Conservation (phyloP, 2,797 vertebrate species). For the Sebastiscus albofasciatus region DNA sequence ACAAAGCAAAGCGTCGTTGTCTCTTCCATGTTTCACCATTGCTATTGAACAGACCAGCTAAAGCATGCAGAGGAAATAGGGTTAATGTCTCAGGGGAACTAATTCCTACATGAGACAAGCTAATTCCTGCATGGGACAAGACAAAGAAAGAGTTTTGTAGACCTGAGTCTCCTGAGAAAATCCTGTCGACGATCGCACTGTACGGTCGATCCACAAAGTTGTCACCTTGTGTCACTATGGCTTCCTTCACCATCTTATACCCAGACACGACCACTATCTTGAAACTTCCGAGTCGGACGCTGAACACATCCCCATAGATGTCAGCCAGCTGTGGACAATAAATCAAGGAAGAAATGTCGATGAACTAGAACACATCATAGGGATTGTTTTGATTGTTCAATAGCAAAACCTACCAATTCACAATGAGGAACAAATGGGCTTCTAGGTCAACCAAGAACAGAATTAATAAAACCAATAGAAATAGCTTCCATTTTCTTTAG, state of each 20-base stretch:
- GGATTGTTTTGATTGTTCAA: not conserved
- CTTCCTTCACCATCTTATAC: conserved; percentile 82
- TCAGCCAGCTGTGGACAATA: conserved; percentile 68
- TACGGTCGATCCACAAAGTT: conserved; percentile 78
- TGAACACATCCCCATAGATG: conserved; percentile 81
- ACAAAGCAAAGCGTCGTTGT: conserved; percentile 73
- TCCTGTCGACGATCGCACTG: rapidly evolving
- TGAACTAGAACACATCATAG: not conserved
- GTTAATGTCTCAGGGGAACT: not conserved
- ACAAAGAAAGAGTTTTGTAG: not conserved
- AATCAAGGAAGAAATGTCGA: not conserved
- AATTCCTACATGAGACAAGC: not conserved
- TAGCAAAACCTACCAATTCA: not conserved
- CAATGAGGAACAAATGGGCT: not conserved
- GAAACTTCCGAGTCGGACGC: conserved; percentile 17
- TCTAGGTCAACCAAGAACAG: not conserved
- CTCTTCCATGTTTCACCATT: conserved; percentile 71
- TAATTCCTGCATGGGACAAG: not conserved
- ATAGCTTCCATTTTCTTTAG: not conserved
- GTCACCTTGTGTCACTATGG: conserved; percentile 79
- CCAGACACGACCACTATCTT: conserved; percentile 72
- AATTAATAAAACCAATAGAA: not conserved
- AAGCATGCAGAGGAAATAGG: not conserved
- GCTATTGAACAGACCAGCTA: conserved; percentile 70
- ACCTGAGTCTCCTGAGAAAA: conserved; percentile 70